Conservation (phyloP, 1,140 invertebrate species). For the Ceratina calcarata region DNA sequence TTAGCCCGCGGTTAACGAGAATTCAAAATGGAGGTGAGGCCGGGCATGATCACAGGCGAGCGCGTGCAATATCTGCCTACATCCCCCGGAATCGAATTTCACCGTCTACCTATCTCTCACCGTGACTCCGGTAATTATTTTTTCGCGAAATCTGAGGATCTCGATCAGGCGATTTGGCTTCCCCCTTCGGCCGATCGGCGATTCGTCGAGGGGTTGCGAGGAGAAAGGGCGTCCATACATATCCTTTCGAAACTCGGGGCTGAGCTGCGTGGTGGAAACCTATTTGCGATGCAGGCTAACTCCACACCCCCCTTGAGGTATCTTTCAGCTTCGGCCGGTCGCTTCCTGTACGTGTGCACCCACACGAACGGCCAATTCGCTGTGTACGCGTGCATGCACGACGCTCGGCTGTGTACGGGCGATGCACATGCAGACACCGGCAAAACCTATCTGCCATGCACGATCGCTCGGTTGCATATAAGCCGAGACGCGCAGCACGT, state of each 20-base stretch:
- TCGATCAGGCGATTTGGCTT: slow-evolving; percentile 50
- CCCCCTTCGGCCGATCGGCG: slow-evolving; percentile 37
- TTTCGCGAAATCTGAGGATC: slow-evolving; percentile 52
- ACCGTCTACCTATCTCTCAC: slow-evolving; percentile 14
- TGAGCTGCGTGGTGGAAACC: slow-evolving; percentile 66
- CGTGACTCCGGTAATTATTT: slow-evolving; percentile 36
- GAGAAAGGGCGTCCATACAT: slow-evolving; percentile 52
- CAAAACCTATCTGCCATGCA: slow-evolving; percentile 73
- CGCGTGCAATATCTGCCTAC: not conserved
- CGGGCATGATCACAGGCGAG: not conserved
- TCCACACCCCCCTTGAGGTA: slow-evolving; percentile 60
- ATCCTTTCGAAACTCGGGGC: slow-evolving; percentile 51
- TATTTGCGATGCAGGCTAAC: slow-evolving; percentile 68
- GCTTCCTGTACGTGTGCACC: slow-evolving; percentile 52
- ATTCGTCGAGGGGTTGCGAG: slow-evolving; percentile 35
- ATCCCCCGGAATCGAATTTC: slow-evolving; percentile 28
- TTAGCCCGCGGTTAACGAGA: slow-evolving; percentile 5
- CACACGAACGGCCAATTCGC: not conserved
- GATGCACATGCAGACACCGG: slow-evolving; percentile 60
- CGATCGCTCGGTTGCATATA: slow-evolving; percentile 73
- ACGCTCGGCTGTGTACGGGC: slow-evolving; percentile 17
- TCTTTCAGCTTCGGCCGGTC: slow-evolving; percentile 47
- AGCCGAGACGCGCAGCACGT: slow-evolving; percentile 69
- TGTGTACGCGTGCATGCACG: not conserved
- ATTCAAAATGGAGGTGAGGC: slow-evolving; percentile 43